Evolutionary conservation across 64 coral and sea anemone species (phyloP).

Genomic region (Cladopsammia gracilis): DNA sequence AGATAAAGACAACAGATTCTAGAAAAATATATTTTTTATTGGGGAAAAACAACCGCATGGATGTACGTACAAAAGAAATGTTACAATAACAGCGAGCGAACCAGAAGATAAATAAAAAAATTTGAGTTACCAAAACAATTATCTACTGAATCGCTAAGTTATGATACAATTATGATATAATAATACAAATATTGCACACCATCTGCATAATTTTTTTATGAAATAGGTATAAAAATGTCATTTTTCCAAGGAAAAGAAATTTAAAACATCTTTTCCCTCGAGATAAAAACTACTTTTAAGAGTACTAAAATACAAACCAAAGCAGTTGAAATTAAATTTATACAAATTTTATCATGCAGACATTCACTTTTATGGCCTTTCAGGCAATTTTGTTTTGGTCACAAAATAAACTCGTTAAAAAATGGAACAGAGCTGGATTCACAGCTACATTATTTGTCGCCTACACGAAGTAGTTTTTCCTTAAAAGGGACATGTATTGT

Average conservation of each 20-base stretch:
- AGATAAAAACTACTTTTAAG: neutral
- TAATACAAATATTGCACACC: conserved; percentile 11
- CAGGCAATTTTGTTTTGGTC: neutral
- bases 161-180: conserved; percentile 8
- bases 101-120: conserved; percentile 1
- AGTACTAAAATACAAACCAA: neutral
- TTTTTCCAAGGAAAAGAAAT: conserved; percentile 9
- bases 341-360: neutral
- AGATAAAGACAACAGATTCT: neutral
- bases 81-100: neutral
- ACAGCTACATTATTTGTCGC: neutral
- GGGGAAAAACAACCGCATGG: neutral
- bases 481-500: conserved; percentile 70
- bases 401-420: neutral
- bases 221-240: neutral
- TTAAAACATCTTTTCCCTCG: conserved; percentile 2
- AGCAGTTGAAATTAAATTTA: neutral
- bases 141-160: neutral
- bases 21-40: neutral
- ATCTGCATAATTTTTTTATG: neutral
- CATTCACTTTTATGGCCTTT: neutral
- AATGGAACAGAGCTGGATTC: neutral
- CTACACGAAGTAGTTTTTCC: conserved; percentile 76
- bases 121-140: neutral
- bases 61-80: conserved; percentile 27